Evolutionary conservation across 2,113 vertebrate species (phyloP), one percentile per base, ranked within the genome.

Genomic region (Crotophaga sulcirostris): DNA sequence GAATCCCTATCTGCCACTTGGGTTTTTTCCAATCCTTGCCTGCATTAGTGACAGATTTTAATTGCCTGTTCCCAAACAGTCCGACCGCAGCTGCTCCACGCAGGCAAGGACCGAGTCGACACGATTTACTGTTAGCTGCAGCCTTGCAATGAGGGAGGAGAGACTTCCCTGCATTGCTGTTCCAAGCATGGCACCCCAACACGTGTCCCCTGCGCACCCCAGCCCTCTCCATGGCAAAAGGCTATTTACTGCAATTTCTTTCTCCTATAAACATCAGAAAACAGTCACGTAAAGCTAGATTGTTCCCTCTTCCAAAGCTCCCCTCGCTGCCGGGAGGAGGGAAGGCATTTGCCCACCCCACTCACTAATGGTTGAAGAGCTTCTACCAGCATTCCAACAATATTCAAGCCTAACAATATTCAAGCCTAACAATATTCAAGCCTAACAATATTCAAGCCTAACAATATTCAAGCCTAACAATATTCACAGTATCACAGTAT

Each of bases 1-100:
- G 88, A 94, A 95, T 91, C 93, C 12, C 76, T 23, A 13, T 87
- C 87, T 79, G 81, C 87, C 38, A 24, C 92, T 86, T 93, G 92
- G 93, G 72, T 6, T 84, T 55, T 1, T 89, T 94, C 90, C 90
- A 96, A 56, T 31, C 79, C 45, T 40, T 78, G 91, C 69, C 87
- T 85, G 81, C 54, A 20, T 82, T 72, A 94, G 81, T 13, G 78
- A 79, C 9, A 59, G 82, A 51, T 89, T 94, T 96, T 92, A 88
- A 94, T 77, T 95, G 93, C 68, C 33, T 59, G 2, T 40, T 88
- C 91, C 87, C 81, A 63, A 75, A 44, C 0, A 74, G 59, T 6
- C 86, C 0, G 7, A 92, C 40, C 7, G 7, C 91, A 88, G 79
- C 81, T 13, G 1, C 93, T 34, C 68, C 23, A 82, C 0, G 6